Base-by-base conservation (phyloP, 1,140 invertebrate species). In the Melipona quadrifasciata region DNA sequence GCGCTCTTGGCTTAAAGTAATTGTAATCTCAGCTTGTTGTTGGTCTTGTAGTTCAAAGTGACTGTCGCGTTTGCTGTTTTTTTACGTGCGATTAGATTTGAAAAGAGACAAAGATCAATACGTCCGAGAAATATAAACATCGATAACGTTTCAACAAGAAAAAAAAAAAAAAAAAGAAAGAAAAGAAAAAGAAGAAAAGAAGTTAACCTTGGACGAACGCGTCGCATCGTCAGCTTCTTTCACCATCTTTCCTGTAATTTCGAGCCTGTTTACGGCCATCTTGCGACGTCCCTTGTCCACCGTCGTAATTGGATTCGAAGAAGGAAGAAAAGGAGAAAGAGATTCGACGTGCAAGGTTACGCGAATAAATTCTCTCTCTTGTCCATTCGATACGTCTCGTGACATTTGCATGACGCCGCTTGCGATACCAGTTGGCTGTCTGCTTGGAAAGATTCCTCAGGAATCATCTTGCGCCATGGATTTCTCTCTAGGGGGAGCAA, bases 361-460 rank as follows among this genome's bases (percentile, higher is more conserved):
- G 55, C 34, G 76, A 73, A 80, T 73, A 72, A 84, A 47, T 47
- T 47, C 73, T 73, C 24, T 14, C 5, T 14, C 19, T 16, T 14
- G 55, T 58, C 19, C 24, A 51, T 1, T 39, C n/a, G 8, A 85
- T 24, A 64, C 65, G 61, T 57, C 64, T n/a, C 31, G 79, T 89
- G 87, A 89, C 87, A 89, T 89, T 89, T 88, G 71, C 83, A 86
- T 51, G 77, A 78, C 72, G 77, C 74, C 39, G 71, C 24, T 74
- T 70, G 39, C 53, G 39, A 68, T 58, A 53, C 31, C 14, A 27
- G 17, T 47, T 47, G 39, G 12, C 51, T 72, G 67, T 65, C 19
- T 19, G 77, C 17, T 70, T 34, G 68, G 79, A 21, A 64, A 82
- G 34, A 71, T 84, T 80, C 71, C 67, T 80, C 55, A 34, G 51